These are phyloP conservation scores for Pogonomyrmex barbatus DNA, from an alignment of 1,140 invertebrate species.

Conservation along the genomic window DNA sequence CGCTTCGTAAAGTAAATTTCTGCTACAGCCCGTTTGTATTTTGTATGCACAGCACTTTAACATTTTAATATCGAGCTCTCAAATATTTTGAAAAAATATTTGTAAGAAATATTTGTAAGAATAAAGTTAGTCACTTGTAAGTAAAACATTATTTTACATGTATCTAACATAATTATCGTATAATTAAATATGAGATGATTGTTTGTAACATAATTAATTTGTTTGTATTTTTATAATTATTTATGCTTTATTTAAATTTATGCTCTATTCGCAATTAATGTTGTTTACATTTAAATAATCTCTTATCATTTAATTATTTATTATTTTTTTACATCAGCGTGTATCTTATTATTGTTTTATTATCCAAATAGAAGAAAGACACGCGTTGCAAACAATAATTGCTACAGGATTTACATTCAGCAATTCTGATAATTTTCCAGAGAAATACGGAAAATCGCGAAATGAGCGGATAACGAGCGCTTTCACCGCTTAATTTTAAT, in stretches of 20 bases:
- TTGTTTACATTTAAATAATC: slow-evolving; percentile 16
- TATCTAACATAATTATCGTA: background rate
- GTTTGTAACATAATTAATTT: background rate
- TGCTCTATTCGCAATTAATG: background rate
- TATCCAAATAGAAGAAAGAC: slow-evolving; percentile 6
- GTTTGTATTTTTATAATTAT: background rate
- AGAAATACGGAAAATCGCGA: slow-evolving; percentile 34
- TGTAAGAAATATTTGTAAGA: background rate
- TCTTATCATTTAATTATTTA: slow-evolving; percentile 23
- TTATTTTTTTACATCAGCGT: background rate
- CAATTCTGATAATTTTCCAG: slow-evolving; percentile 41
- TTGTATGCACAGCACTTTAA: slow-evolving; percentile 28
- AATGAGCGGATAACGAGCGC: slow-evolving; percentile 51
- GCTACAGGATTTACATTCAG: slow-evolving; percentile 30
- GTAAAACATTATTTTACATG: background rate
- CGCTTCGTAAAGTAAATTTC: slow-evolving; percentile 51
- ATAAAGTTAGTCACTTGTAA: background rate
- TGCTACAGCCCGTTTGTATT: background rate
- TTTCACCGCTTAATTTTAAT: slow-evolving; percentile 61
- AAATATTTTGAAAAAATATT: slow-evolving; percentile 11
- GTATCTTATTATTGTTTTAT: slow-evolving; percentile 26
- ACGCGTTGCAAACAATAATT: slow-evolving; percentile 39
- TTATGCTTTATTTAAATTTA: background rate
- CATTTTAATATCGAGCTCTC: background rate
- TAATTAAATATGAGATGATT: slow-evolving; percentile 1